phyloP scores from a whole-genome alignment of 1,140 invertebrate genomes.

The Metopolophium dirhodum region DNA sequence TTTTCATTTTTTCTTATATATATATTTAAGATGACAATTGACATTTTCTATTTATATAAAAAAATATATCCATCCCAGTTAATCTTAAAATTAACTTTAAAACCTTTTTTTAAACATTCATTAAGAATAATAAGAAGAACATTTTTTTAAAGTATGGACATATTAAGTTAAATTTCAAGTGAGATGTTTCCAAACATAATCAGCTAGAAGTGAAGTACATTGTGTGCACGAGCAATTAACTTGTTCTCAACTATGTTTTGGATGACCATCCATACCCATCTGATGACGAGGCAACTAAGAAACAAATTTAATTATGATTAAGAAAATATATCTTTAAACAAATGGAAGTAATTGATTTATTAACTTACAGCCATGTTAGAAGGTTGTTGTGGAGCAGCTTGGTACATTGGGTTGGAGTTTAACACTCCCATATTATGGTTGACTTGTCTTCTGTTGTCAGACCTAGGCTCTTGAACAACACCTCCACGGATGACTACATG shows the following conservation, averaged over 20 bases:
- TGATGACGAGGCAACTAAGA: slow-evolving; percentile 37
- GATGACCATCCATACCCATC: slow-evolving; percentile 36
- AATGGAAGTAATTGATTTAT: background rate
- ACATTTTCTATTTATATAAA: background rate
- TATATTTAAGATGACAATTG: background rate
- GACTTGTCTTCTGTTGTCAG: slow-evolving; percentile 43
- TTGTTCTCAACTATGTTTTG: slow-evolving; percentile 52
- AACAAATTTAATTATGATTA: background rate
- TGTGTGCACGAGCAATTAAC: background rate
- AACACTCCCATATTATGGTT: slow-evolving; percentile 12
- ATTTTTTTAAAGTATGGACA: background rate
- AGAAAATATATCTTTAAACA: background rate
- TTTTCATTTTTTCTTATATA: background rate
- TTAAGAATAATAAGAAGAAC: background rate
- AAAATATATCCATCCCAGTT: background rate
- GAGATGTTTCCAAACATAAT: slow-evolving; percentile 48
- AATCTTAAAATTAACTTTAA: background rate
- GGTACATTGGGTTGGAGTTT: slow-evolving; percentile 23
- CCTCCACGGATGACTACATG: slow-evolving; percentile 35
- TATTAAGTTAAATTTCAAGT: background rate
- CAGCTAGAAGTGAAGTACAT: slow-evolving; percentile 24
- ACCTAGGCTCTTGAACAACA: background rate
- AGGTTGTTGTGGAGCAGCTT: background rate
- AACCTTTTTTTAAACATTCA: background rate
- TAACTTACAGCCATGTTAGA: slow-evolving; percentile 22